Evolutionary conservation across 2,113 vertebrate species (phyloP).

Genomic region (Prionailurus bengalensis): DNA sequence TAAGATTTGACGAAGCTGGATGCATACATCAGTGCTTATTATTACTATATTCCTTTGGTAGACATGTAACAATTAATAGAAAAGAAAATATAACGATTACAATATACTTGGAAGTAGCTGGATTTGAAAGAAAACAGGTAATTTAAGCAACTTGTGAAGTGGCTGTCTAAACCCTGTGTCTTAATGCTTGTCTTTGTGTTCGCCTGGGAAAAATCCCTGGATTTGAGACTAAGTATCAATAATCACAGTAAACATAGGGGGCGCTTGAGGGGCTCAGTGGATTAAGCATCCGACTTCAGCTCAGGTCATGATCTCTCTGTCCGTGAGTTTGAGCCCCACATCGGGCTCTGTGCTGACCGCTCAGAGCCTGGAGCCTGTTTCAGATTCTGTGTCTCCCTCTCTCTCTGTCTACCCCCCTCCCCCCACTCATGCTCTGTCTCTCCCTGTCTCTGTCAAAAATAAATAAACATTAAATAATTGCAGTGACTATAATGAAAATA

Average conservation of each 20-base stretch:
- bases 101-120: not conserved
- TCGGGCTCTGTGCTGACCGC: too few relatives aligned
- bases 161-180: not conserved
- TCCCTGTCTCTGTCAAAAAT: too few relatives aligned
- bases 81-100: constrained; percentile 44
- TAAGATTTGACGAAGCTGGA: constrained; percentile 15
- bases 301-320: too few relatives aligned
- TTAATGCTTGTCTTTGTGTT: not conserved
- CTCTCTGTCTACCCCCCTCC: too few relatives aligned
- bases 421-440: too few relatives aligned
- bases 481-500: constrained; percentile 52
- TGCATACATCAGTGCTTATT: not conserved
- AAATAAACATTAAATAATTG: not conserved
- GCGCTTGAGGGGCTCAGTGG: too few relatives aligned
- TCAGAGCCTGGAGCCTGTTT: too few relatives aligned
- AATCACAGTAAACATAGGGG: not conserved
- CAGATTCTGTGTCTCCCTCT: too few relatives aligned
- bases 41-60: not conserved
- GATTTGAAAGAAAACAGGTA: constrained; percentile 18
- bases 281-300: too few relatives aligned
- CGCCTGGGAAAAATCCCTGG: not conserved
- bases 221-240: not conserved
- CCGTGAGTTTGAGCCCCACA: too few relatives aligned
- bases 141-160: not conserved
- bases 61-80: constrained; percentile 8